These are phyloP conservation scores for Lasioglossum zephyrum DNA, from an alignment of 2,888 invertebrate species.

Conservation along the genomic window DNA sequence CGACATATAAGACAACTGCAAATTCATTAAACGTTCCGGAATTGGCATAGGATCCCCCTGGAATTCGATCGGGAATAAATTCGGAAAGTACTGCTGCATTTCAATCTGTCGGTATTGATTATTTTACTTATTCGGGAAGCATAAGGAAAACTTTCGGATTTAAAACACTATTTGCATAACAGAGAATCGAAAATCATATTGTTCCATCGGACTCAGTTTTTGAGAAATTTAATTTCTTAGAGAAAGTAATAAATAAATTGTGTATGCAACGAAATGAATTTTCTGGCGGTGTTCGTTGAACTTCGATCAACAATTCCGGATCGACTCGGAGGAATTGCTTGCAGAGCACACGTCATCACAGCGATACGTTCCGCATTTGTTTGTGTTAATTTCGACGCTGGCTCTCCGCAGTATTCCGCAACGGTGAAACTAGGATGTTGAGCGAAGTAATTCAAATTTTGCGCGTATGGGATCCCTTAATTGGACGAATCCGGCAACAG, in stretches of 20 bases:
- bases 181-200: too few relatives aligned
- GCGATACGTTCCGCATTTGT: not conserved
- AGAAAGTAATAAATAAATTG: not conserved
- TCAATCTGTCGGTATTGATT: not conserved
- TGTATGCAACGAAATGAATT: not conserved
- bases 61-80: not conserved
- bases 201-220: too few relatives aligned
- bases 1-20: not conserved
- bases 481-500: constrained; percentile 46
- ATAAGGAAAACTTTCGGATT: not conserved
- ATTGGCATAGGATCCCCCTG: not conserved
- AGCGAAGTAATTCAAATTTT: constrained; percentile 62
- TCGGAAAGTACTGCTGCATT: not conserved
- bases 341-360: not conserved
- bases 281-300: not conserved
- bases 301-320: not conserved
- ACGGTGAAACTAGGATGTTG: constrained; percentile 49
- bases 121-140: too few relatives aligned
- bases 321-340: not conserved
- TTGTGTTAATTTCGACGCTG: not conserved
- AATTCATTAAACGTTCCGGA: not conserved
- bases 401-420: constrained; percentile 19
- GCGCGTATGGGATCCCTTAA: constrained; percentile 55
- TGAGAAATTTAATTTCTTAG: too few relatives aligned
- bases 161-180: not conserved